A percentile compares a stretch with the other conserved stretches of the same genome.
Evolutionary conservation across 1,140 invertebrate genomes (phyloP).

Genomic region (Nasonia vitripennis): DNA sequence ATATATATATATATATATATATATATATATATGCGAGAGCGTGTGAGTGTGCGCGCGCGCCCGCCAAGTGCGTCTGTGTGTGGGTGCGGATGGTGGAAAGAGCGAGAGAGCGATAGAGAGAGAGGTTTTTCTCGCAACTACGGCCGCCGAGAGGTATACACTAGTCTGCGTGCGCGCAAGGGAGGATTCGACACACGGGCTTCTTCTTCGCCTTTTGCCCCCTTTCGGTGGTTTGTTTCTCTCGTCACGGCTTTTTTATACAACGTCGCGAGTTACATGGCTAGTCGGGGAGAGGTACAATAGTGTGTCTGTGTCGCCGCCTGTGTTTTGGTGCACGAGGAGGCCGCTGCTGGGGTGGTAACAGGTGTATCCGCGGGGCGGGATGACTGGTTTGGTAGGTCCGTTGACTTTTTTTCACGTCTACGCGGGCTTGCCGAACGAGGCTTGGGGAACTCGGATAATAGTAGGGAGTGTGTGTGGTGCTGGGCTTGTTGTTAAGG

Average conservation of each 20-base stretch:
- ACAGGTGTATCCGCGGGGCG: slow-evolving; percentile 29
- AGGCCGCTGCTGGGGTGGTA: slow-evolving; percentile 28
- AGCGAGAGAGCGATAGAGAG: not conserved
- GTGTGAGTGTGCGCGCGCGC: slow-evolving; percentile 4
- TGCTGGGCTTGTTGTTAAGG: not conserved
- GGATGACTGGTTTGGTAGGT: not conserved
- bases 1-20: too few species aligned
- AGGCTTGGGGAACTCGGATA: not conserved
- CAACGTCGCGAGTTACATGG: not conserved
- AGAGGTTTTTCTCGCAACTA: slow-evolving; percentile 18
- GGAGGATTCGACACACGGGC: slow-evolving; percentile 61
- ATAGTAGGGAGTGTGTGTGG: not conserved
- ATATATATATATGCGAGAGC: not conserved
- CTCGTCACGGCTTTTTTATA: not conserved
- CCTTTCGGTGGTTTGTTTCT: not conserved
- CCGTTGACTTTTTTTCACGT: not conserved
- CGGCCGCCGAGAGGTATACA: not conserved
- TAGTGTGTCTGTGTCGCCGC: not conserved
- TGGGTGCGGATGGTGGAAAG: slow-evolving; percentile 25
- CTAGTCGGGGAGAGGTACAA: not conserved
- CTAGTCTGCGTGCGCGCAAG: not conserved
- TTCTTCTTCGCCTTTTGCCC: slow-evolving; percentile 33
- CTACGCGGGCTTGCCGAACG: not conserved
- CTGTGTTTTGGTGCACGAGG: not conserved
- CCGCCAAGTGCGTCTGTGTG: slow-evolving; percentile 21